Evolutionary conservation across 2,113 vertebrate genomes (phyloP), one percentile per base, ranked within the genome.

Genomic region (Micronycteris hirsuta): DNA sequence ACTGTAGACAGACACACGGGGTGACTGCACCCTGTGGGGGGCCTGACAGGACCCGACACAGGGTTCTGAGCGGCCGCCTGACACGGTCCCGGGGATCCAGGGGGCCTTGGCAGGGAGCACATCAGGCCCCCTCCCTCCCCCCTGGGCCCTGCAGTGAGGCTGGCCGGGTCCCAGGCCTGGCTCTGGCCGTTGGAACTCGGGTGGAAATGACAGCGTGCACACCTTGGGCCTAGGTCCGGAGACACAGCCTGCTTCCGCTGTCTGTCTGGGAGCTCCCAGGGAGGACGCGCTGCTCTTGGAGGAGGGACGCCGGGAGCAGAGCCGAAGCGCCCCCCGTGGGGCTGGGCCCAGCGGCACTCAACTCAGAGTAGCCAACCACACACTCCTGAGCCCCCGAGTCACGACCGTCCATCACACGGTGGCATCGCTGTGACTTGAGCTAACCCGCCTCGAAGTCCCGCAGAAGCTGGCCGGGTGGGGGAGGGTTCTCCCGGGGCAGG

Each of bases 151-250:
- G 0, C 36, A 9, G 52, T 1, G 71, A 0, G 2, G 22, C 41
- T 20, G 73, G 45, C 56, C 26, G 1, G 1, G 28, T 16, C 26
- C 11, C 5, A 1, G 26, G 43, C 31, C 73, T 17, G 7, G 73
- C 58, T 16, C 13, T 0, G 28, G 67, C 3, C 5, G 0, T 1
- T 1, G 56, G 31, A 26, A 3, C 2, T 3, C 0, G 0, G 3
- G 36, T 6, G 6, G 7, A 19, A n/a, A 15, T 0, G 6, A 36
- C 14, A 0, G 65, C 0, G 1, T 0, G 68, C 17, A 38, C 2
- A 0, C 14, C 45, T 47, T 0, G 43, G 56, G 17, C 17, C 26
- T 12, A 20, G 15, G 43, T 13, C 58, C 26, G 13, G 22, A 1
- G 31, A 58, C 5, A 4, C 41, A 9, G 14, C 41, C 0, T 5